Evolutionary conservation across 2,113 vertebrate species (phyloP).

Genomic region (Brachypteracias leptosomus): DNA sequence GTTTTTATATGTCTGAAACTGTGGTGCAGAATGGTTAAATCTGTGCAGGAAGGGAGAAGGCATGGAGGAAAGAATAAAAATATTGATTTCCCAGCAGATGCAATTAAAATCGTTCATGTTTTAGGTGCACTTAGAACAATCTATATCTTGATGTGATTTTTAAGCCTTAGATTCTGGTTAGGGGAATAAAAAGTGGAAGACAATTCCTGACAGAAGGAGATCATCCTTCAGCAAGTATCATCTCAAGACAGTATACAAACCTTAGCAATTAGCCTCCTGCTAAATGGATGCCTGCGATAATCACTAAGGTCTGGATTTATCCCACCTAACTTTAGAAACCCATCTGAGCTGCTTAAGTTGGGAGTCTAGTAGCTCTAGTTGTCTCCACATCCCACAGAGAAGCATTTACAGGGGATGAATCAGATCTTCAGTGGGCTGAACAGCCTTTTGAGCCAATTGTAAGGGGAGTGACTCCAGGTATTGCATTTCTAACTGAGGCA

Average conservation of each 20-base stretch:
- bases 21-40: not conserved
- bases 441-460: not conserved
- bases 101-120: not conserved
- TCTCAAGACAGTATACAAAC: not conserved
- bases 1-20: not conserved
- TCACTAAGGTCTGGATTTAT: conserved; percentile 34
- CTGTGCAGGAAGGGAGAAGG: not conserved
- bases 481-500: not conserved
- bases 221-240: not conserved
- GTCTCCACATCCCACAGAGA: not conserved
- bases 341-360: conserved; percentile 39
- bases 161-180: not conserved
- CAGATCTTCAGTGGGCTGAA: not conserved
- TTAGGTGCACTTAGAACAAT: not conserved
- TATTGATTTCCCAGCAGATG: not conserved
- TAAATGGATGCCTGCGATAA: conserved; percentile 17
- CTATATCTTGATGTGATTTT: not conserved
- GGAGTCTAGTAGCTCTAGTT: not conserved
- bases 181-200: not conserved
- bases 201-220: not conserved
- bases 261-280: not conserved
- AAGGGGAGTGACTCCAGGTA: not conserved
- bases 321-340: conserved; percentile 60
- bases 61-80: not conserved
- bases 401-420: not conserved